Percentiles rank a stretch among this genome's conserved stretches.
Conservation (phyloP, 2,888 invertebrate species). For the Orthonevra nobilis region DNA sequence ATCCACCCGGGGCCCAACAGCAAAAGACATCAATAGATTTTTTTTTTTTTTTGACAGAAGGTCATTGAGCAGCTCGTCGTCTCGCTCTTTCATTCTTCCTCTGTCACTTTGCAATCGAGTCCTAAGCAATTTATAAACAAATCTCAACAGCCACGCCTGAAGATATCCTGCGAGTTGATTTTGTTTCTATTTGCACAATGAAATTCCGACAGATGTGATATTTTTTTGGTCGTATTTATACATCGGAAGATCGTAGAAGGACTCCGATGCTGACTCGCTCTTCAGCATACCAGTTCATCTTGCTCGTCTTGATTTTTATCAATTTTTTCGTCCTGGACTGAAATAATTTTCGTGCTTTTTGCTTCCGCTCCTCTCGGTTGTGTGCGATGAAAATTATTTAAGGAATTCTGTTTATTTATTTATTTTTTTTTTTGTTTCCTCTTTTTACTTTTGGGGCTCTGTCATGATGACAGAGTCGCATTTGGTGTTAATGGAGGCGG, state of each 20-base stretch:
- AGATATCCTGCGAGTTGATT: constrained; percentile 14
- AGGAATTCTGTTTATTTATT: constrained; percentile 29
- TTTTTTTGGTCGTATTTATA: constrained; percentile 28
- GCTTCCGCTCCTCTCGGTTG: constrained; percentile 7
- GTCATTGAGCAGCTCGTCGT: constrained; percentile 24
- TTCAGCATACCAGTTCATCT: no score
- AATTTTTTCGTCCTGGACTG: constrained; percentile 25
- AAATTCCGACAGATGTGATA: constrained; percentile 44
- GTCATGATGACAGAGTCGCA: constrained; percentile 13
- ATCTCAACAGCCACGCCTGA: constrained; percentile 32
- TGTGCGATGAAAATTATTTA: constrained; percentile 16
- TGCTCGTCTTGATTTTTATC: constrained; percentile 1
- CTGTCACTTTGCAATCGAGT: constrained; percentile 20
- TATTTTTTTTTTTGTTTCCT: constrained; percentile 41
- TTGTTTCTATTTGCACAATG: constrained; percentile 17
- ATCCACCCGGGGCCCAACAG: no score
- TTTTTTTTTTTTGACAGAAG: constrained; percentile 17
- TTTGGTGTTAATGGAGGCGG: constrained; percentile 22
- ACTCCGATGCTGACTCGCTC: constrained; percentile 9
- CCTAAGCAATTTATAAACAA: constrained; percentile 7
- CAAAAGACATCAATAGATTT: no score
- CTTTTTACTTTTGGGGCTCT: not conserved
- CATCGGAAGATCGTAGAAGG: constrained; percentile 15
- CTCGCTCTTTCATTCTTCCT: no score
- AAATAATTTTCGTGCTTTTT: constrained; percentile 57